phyloP scores from a whole-genome alignment of 1,140 invertebrate species.

The Macrosteles quadrilineatus region DNA sequence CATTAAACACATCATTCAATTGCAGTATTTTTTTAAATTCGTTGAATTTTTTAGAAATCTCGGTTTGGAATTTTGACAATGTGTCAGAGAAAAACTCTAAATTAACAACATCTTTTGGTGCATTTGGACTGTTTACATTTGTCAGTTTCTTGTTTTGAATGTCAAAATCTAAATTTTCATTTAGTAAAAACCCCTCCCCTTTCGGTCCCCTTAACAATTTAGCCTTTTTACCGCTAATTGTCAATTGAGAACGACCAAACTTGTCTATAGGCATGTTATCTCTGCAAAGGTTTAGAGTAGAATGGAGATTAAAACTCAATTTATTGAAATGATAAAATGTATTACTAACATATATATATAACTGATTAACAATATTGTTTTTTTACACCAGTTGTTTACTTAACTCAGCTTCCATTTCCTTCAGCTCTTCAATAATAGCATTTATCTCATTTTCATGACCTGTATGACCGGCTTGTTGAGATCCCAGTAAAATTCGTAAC shows the following conservation, averaged over 20 bases:
- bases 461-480: conserved; percentile 45
- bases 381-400: too few relatives aligned
- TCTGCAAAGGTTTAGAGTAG: background rate
- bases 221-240: background rate
- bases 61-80: background rate
- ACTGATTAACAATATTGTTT: too few relatives aligned
- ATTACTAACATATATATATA: too few relatives aligned
- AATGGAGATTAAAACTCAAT: background rate
- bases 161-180: background rate
- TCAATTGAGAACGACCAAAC: background rate
- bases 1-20: background rate
- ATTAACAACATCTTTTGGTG: background rate
- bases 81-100: background rate
- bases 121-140: background rate
- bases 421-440: conserved; percentile 48
- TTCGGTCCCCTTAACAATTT: background rate
- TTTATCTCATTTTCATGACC: conserved; percentile 49
- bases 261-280: background rate
- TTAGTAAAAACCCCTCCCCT: background rate
- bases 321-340: too few relatives aligned
- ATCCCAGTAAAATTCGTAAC: conserved; percentile 45
- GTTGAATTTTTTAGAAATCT: background rate
- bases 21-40: background rate
- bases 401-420: conserved; percentile 34
- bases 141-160: background rate